phyloP scores from a whole-genome alignment of 2,113 vertebrate species.

The Saimiri boliviensis region DNA sequence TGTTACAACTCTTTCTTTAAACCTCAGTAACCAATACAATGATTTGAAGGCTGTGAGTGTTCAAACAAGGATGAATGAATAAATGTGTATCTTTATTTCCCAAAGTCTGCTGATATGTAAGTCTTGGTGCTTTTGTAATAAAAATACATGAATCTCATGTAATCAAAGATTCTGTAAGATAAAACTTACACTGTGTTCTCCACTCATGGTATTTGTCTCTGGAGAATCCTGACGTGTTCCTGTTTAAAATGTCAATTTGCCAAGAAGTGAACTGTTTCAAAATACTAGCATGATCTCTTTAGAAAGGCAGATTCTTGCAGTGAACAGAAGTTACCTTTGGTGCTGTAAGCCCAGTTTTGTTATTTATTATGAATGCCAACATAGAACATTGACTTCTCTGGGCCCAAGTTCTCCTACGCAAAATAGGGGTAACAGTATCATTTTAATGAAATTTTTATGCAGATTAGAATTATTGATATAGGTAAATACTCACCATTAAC shows the following conservation, averaged over 20 bases:
- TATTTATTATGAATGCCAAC: neutral
- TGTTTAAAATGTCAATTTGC: conserved; percentile 13
- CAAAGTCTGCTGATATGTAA: neutral
- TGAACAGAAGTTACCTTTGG: neutral
- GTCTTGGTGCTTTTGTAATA: neutral
- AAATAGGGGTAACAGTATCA: neutral
- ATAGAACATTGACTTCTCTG: neutral
- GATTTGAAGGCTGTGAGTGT: neutral
- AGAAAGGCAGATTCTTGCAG: neutral
- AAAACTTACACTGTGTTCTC: conserved; percentile 50
- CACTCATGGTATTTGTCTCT: conserved; percentile 23
- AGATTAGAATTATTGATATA: neutral
- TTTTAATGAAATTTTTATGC: neutral
- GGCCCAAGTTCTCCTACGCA: neutral
- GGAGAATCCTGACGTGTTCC: conserved; percentile 25
- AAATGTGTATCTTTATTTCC: neutral
- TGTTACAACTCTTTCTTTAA: neutral
- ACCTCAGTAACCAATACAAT: neutral
- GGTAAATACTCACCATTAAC: neutral
- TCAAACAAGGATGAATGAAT: neutral
- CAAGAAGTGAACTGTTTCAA: neutral
- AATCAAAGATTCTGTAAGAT: neutral
- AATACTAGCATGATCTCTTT: neutral
- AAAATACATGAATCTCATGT: neutral
- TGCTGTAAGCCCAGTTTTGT: neutral